Conservation (phyloP, 2,888 invertebrate genomes). For the Polyploca ridens region DNA sequence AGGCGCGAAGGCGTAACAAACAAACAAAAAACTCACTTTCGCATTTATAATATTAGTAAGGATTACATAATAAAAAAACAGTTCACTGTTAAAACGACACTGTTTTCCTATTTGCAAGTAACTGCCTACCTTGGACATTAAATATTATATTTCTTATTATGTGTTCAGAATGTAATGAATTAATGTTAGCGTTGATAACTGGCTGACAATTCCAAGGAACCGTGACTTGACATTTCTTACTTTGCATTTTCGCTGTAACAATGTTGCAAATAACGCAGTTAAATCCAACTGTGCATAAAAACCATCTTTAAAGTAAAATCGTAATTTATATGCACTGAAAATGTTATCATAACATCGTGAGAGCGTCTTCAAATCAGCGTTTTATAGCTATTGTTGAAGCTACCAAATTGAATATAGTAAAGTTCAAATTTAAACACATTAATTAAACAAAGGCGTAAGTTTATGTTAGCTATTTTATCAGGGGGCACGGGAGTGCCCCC, state of each 20-base stretch:
- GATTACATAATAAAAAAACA: no score
- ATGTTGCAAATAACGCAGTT: conserved; percentile 1
- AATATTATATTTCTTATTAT: no score
- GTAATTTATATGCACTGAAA: background rate
- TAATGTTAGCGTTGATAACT: background rate
- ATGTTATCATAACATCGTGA: background rate
- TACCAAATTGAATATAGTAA: background rate
- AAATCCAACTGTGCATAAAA: background rate
- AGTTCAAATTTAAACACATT: background rate
- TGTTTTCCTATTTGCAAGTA: no score
- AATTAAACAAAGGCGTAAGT: background rate
- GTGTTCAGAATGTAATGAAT: background rate
- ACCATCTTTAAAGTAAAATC: background rate
- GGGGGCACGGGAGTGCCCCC: no score
- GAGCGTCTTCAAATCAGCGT: background rate
- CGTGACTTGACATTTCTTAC: background rate
- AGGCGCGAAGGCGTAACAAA: no score
- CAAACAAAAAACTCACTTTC: no score
- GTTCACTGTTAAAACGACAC: no score
- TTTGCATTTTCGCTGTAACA: conserved; percentile 5
- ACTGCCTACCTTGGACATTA: no score
- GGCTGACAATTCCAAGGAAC: background rate
- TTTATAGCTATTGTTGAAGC: background rate
- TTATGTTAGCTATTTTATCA: no score
- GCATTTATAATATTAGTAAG: no score